These are phyloP conservation scores for Gadopsis marmoratus DNA, from an alignment of 2,797 vertebrate species.

Conservation along the genomic window DNA sequence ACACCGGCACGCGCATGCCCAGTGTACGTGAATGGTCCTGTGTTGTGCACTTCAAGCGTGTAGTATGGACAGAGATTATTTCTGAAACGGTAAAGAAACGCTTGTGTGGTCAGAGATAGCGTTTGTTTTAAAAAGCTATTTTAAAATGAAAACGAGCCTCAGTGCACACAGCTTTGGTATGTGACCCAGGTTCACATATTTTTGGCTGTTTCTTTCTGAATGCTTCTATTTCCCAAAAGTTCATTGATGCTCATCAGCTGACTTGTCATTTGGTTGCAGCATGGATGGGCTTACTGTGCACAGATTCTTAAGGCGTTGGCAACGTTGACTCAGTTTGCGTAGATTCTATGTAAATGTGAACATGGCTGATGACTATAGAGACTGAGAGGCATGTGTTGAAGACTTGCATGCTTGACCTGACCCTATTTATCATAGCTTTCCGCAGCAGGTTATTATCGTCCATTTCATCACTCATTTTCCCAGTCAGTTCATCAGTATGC, in stretches of 20 bases:
- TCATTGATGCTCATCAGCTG: constrained; percentile 5
- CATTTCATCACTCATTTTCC: constrained; percentile 57
- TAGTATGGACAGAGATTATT: no score
- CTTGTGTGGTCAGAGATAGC: no score
- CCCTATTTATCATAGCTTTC: constrained; percentile 54
- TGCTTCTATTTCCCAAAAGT: not conserved
- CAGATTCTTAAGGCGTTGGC: not conserved
- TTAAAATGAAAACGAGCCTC: no score
- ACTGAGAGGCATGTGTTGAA: constrained; percentile 18
- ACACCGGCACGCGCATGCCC: no score
- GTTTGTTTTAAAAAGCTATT: no score
- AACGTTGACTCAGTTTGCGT: constrained; percentile 1
- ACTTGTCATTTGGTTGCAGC: constrained; percentile 7
- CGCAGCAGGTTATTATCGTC: constrained; percentile 59
- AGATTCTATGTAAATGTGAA: not conserved
- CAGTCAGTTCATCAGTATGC: constrained; percentile 58
- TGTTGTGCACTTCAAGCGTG: no score
- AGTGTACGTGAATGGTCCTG: no score
- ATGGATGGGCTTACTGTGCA: not conserved
- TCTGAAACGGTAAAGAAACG: no score
- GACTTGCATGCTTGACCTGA: constrained; percentile 27
- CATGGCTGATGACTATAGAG: not conserved
- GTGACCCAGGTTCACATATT: not conserved
- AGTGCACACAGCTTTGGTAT: not conserved
- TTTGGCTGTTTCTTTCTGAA: constrained; percentile 21